These are phyloP conservation scores for Rhinatrema bivittatum DNA, from an alignment of 2,797 vertebrate species.

Conservation along the genomic window DNA sequence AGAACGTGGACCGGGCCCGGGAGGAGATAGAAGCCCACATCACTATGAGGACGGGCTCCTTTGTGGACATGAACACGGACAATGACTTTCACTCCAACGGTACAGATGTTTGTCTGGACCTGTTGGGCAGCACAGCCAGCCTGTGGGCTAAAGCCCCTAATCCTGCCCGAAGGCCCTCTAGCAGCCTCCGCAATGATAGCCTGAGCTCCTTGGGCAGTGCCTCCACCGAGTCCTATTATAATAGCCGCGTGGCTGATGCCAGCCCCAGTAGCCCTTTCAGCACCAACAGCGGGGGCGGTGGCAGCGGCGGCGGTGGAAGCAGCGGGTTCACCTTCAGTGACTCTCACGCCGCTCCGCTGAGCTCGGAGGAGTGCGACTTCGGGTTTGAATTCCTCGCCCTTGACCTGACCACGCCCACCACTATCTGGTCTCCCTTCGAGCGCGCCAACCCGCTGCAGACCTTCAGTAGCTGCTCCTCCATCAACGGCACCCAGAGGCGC, in stretches of 20 bases:
- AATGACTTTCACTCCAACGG: conserved; percentile 96
- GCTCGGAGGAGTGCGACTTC: conserved; percentile 72
- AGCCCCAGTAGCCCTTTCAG: conserved; percentile 81
- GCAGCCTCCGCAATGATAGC: conserved; percentile 42
- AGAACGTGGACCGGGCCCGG: conserved; percentile 88
- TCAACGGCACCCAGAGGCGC: conserved; percentile 51
- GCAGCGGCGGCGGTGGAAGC: conserved; percentile 24
- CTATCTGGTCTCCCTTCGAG: conserved; percentile 88
- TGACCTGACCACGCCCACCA: conserved; percentile 53
- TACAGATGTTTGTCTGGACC: conserved; percentile 89
- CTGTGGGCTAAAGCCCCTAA: conserved; percentile 79
- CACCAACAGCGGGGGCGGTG: conserved; percentile 57
- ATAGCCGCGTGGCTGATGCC: conserved; percentile 49
- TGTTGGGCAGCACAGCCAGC: conserved; percentile 54
- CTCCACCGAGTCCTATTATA: conserved; percentile 61
- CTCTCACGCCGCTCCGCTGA: conserved; percentile 35
- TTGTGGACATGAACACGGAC: conserved; percentile 79
- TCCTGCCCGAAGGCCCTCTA: conserved; percentile 32
- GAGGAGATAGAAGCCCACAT: conserved; percentile 98
- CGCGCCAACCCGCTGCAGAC: conserved; percentile 37
- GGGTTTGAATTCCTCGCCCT: conserved; percentile 77
- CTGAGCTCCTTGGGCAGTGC: conserved; percentile 61
- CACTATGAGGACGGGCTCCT: conserved; percentile 86
- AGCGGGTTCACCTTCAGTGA: conserved; percentile 67
- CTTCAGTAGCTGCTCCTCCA: conserved; percentile 53